Base-by-base conservation (phyloP, 2,113 vertebrate species). In the Pygoscelis adeliae region DNA sequence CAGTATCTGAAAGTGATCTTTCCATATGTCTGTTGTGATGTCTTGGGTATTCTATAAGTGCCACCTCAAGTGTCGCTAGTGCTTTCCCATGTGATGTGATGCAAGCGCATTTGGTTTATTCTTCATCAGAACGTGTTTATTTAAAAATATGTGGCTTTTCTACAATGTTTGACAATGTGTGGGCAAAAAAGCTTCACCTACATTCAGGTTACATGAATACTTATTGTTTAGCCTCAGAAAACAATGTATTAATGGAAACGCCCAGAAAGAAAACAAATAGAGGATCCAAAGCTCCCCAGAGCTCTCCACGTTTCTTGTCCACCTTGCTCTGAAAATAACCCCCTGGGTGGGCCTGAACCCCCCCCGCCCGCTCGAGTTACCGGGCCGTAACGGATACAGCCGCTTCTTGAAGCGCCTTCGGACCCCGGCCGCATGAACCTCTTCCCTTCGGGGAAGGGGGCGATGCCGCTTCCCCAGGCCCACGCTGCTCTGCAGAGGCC, bases 21-120 rank as follows among this genome's bases (percentile, higher is more conserved):
- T 30, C n/a, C 5, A 0, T 9, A 20, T 0, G 0, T 17, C 52
- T 63, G 0, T 50, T 26, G 62, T 3, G 2, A 9, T 32, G 30
- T 21, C 36, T 82, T 19, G 9, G n/a, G 13, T 70, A 30, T 36
- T 65, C 26, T 36, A 6, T 23, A 4, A 55, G 21, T 50, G 15
- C 25, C 9, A 8, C 44, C 19, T 52, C 34, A 46, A 23, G 30
- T 6, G 27, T 26, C 30, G 8, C 13, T 11, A 38, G 42, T 40
- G 32, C 34, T 56, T 52, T 46, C 32, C 20, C 32, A 5, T 3
- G n/a, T 4, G 22, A 27, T 15, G 10, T 27, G 36, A 58, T 40
- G 27, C 44, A 47, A 76, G 36, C 46, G 20, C 10, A 46, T 17
- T 14, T 4, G 14, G 12, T 47, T 63, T 56, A 18, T 40, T 70